A percentile compares a stretch with the other conserved stretches of the same genome.
These are phyloP conservation scores for Chrysoperla carnea DNA, from an alignment of 1,140 invertebrate species.

Conservation along the genomic window DNA sequence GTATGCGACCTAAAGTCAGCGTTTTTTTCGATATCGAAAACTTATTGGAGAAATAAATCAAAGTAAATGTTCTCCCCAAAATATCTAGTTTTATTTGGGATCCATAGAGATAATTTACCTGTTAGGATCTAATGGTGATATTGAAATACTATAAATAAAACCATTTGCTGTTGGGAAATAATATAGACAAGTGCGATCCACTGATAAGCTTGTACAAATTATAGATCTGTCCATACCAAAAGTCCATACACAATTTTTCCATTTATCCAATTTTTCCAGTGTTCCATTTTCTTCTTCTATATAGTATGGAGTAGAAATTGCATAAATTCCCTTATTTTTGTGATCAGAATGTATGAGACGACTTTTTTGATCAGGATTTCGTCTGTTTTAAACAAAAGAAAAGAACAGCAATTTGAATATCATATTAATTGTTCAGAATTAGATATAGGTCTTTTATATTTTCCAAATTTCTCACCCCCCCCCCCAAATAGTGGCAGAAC, in stretches of 20 bases:
- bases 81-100: no score
- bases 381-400: constrained; percentile 4
- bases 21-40: no score
- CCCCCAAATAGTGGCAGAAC: no score
- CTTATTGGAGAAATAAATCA: no score
- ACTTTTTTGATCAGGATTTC: constrained; percentile 10
- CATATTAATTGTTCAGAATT: no score
- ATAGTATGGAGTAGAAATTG: constrained; percentile 11
- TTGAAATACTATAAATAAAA: constrained; percentile 5
- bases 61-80: no score
- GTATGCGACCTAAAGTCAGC: no score
- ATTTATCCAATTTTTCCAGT: constrained; percentile 8
- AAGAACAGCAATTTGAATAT: no score
- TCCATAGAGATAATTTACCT: no score
- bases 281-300: constrained; percentile 5
- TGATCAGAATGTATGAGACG: constrained; percentile 26
- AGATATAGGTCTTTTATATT: no score
- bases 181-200: constrained; percentile 1
- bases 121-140: no score
- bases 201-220: constrained; percentile 18
- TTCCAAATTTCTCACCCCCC: no score
- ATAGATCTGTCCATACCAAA: constrained; percentile 42
- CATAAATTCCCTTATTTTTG: constrained; percentile 8
- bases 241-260: constrained; percentile 31
- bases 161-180: constrained; percentile 3